phyloP scores from a whole-genome alignment of 2,797 vertebrate genomes.

The Helarctos malayanus region DNA sequence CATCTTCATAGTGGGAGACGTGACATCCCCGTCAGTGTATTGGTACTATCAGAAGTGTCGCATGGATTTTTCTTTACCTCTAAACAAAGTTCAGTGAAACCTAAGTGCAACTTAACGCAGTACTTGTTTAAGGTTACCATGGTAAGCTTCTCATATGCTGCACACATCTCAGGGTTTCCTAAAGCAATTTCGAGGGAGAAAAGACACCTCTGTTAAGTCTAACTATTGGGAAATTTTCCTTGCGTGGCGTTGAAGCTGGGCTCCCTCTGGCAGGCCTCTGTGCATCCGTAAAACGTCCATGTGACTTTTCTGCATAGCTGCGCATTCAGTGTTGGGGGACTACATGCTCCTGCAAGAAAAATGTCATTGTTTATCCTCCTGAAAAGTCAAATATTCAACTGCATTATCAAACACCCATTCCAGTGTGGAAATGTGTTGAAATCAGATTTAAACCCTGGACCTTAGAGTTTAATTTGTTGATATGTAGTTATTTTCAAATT shows the following conservation, averaged over 20 bases:
- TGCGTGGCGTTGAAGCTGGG: fast-evolving
- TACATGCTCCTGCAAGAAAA: background rate
- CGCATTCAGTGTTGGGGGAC: background rate
- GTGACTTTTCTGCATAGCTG: background rate
- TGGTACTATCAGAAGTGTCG: fast-evolving
- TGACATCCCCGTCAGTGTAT: fast-evolving
- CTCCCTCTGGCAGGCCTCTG: background rate
- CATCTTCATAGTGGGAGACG: background rate
- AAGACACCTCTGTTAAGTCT: background rate
- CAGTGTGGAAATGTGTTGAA: conserved; percentile 51
- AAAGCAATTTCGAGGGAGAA: background rate
- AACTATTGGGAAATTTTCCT: background rate
- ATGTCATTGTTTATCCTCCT: background rate
- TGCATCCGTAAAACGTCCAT: fast-evolving
- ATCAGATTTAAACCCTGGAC: conserved; percentile 63
- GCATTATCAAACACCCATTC: background rate
- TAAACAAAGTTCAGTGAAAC: background rate
- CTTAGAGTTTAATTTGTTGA: conserved; percentile 45
- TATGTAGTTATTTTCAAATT: conserved; percentile 71
- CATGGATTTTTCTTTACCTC: background rate
- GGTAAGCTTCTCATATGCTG: background rate
- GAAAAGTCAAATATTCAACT: background rate
- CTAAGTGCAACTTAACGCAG: background rate
- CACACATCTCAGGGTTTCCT: background rate
- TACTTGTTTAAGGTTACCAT: background rate